phyloP scores from a whole-genome alignment of 2,797 vertebrate species.

The Eospalax fontanierii region DNA sequence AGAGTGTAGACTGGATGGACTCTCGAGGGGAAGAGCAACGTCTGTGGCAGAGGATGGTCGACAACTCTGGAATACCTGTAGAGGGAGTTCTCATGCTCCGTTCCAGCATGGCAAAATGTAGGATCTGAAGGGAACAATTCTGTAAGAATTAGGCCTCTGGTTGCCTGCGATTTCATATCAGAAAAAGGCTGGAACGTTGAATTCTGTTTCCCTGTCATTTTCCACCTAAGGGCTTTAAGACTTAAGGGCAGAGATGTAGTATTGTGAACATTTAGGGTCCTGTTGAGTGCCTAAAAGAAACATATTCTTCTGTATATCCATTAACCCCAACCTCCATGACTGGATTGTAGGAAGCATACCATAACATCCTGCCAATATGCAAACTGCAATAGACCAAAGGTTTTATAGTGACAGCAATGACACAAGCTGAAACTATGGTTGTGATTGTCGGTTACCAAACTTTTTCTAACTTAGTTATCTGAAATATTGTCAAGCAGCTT shows the following conservation, averaged over 20 bases:
- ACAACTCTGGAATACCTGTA: slow-evolving; percentile 94
- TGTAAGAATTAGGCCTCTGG: background rate
- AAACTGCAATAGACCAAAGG: background rate
- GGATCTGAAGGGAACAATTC: slow-evolving; percentile 87
- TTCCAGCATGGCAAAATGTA: slow-evolving; percentile 95
- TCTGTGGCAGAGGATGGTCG: slow-evolving; percentile 97
- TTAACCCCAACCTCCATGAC: background rate
- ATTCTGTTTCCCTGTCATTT: slow-evolving; percentile 61
- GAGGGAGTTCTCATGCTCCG: slow-evolving; percentile 97
- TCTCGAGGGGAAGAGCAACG: slow-evolving; percentile 95
- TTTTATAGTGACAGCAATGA: slow-evolving; percentile 41
- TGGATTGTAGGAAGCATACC: slow-evolving; percentile 18
- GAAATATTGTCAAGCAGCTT: slow-evolving; percentile 12
- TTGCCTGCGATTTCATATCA: slow-evolving; percentile 54
- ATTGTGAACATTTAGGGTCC: slow-evolving; percentile 43
- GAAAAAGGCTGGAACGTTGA: background rate
- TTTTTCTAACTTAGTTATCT: slow-evolving; percentile 60
- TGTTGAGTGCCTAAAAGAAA: background rate
- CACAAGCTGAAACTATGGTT: slow-evolving; percentile 20
- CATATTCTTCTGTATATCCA: slow-evolving; percentile 3
- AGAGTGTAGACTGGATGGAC: slow-evolving; percentile 98
- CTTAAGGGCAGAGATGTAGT: background rate
- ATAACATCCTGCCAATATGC: background rate
- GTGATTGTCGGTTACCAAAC: background rate
- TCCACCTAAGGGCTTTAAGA: background rate